Base-by-base conservation (phyloP, 1,140 invertebrate genomes). In the Venturia canescens region DNA sequence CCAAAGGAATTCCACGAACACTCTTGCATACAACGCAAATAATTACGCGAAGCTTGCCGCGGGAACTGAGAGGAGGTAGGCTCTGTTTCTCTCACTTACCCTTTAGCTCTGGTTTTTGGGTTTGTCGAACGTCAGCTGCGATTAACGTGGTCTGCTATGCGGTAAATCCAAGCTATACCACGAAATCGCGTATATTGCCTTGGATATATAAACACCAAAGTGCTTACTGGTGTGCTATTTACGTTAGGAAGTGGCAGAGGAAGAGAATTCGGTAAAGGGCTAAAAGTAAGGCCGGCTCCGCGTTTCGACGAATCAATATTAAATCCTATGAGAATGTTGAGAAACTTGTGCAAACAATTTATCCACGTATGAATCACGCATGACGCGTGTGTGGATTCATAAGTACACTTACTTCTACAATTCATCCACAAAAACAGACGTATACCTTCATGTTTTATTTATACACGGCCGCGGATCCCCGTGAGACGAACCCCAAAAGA, bases 1-100 rank as follows among this genome's bases (percentile, higher is more conserved):
- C 60, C 60, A 63, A 63, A 63, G 60, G 60, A 63, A 63, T 63
- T 63, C 60, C 60, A 13, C 60, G 23, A 63, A 63, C 60, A 63
- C 60, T 63, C 23, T 63, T 63, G 60, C 60, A 26, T 63, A 23
- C 23, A 63, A 63, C 23, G 60, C n/a, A 23, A 63, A 63, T 63
- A 63, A 63, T 63, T 63, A 9, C 60, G 3, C 23, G 60, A 63
- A 63, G n/a, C n/a, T 63, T 63, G n/a, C 11, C 21, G 60, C 21
- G 23, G 11, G 9, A 23, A 63, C n/a, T 63, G 21, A 26, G 60
- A 26, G 38, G 38, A 44, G 7, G 23, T 63, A 63, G 11, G 60
- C 23, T 63, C 60, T 26, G n/a, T 63, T 23, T 63, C 60, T 63
- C 23, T 63, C 60, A 23, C 23, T 63, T 23, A 23, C 23, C 13